Evolutionary conservation across 2,888 invertebrate genomes (phyloP).

Genomic region (Rhagonycha lutea): DNA sequence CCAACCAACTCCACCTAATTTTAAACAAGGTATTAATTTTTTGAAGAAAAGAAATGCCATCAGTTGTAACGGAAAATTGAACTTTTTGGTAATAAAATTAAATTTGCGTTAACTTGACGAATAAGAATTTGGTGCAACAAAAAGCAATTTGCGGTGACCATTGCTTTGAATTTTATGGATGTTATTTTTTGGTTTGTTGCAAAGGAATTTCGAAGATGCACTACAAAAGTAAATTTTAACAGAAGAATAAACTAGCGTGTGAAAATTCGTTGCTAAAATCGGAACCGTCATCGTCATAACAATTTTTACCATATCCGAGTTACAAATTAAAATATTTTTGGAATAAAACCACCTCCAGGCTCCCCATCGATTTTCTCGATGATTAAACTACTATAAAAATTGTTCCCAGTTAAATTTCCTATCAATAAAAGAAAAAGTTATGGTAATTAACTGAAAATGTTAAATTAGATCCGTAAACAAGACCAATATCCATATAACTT

Average conservation of each 20-base stretch:
- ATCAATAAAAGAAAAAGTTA: background rate
- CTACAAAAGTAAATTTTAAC: background rate
- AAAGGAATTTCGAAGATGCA: background rate
- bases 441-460: background rate
- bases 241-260: background rate
- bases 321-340: background rate
- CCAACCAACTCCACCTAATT: too few species aligned
- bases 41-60: too few species aligned
- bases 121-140: background rate
- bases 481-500: slow-evolving; percentile 6
- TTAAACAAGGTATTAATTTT: too few species aligned
- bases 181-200: background rate
- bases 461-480: background rate
- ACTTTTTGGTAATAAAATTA: background rate
- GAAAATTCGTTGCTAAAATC: background rate
- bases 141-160: background rate
- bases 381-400: background rate
- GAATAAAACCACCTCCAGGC: too few species aligned
- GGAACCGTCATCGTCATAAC: background rate
- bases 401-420: background rate
- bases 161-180: background rate
- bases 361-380: too few species aligned
- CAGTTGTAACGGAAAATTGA: background rate
- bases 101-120: background rate
- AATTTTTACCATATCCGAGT: background rate